Evolutionary conservation across 35 echinoderm and acorn worm species (phyloP).

Genomic region (Apostichopus californicus): DNA sequence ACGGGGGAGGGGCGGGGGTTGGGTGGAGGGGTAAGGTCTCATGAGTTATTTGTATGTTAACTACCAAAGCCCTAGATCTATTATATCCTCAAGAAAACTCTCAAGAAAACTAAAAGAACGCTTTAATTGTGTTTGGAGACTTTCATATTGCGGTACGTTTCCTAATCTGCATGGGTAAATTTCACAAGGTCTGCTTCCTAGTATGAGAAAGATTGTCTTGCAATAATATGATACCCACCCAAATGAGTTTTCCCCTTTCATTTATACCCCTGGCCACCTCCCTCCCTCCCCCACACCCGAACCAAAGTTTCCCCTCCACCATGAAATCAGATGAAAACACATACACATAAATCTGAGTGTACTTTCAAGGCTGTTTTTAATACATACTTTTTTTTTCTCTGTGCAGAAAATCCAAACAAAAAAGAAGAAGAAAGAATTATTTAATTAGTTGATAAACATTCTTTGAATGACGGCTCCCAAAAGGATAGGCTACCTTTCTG

Average conservation of each 20-base stretch:
- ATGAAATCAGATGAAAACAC: not conserved
- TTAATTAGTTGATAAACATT: slow-evolving; percentile 30
- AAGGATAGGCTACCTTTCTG: slow-evolving; percentile 36
- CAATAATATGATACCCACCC: too few species aligned
- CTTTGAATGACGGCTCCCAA: not conserved
- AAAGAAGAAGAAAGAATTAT: not conserved
- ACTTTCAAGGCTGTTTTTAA: slow-evolving; percentile 53
- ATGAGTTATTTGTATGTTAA: too few species aligned
- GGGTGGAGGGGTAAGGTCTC: too few species aligned
- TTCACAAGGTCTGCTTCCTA: too few species aligned
- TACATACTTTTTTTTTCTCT: slow-evolving; percentile 40
- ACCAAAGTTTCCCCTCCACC: not conserved
- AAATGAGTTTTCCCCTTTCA: not conserved
- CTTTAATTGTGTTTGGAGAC: too few species aligned
- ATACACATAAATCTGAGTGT: not conserved
- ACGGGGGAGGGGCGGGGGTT: not conserved
- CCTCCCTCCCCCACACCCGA: not conserved
- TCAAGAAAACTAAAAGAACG: too few species aligned
- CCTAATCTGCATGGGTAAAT: too few species aligned
- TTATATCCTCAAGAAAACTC: too few species aligned
- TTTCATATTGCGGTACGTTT: too few species aligned
- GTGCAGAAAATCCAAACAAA: slow-evolving; percentile 44
- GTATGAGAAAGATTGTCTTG: too few species aligned
- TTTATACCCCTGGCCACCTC: not conserved
- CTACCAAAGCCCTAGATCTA: too few species aligned